phyloP scores from a whole-genome alignment of 2,888 invertebrate species.

The Galeruca laticollis region DNA sequence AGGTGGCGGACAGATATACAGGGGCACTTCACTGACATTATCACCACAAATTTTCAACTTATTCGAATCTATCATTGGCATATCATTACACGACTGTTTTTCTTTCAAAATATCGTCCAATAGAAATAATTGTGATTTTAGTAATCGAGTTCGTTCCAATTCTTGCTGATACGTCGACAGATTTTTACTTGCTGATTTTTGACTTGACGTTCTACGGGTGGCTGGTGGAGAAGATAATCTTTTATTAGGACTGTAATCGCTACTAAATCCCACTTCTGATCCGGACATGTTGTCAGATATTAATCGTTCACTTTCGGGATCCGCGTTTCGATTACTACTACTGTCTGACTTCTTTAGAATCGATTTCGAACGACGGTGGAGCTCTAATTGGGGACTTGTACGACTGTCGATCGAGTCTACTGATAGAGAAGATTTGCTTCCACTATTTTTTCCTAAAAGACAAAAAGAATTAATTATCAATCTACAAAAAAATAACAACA shows the following conservation, averaged over 20 bases:
- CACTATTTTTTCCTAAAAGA: constrained; percentile 68
- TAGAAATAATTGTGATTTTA: constrained; percentile 65
- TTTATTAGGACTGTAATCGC: constrained; percentile 63
- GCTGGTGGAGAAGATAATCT: constrained; percentile 62
- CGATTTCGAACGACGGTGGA: constrained; percentile 78
- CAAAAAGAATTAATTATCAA: background rate
- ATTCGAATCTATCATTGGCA: constrained; percentile 59
- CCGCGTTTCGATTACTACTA: constrained; percentile 67
- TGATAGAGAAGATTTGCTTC: constrained; percentile 76
- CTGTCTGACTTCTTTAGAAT: constrained; percentile 83
- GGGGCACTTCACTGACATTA: constrained; percentile 61
- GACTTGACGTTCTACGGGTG: constrained; percentile 54
- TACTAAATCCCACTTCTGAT: constrained; percentile 68
- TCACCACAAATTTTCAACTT: constrained; percentile 60
- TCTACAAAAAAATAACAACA: background rate
- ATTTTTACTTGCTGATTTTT: constrained; percentile 53
- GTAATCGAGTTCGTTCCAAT: constrained; percentile 58
- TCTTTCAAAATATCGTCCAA: constrained; percentile 66
- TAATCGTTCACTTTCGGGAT: constrained; percentile 82
- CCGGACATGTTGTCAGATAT: constrained; percentile 76
- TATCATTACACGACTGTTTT: constrained; percentile 54
- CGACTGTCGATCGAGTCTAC: constrained; percentile 76
- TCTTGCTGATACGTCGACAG: constrained; percentile 57
- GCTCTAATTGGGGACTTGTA: constrained; percentile 74
- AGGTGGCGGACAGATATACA: constrained; percentile 70